These are phyloP conservation scores for Clepsis dumicolana DNA, from an alignment of 2,888 invertebrate genomes.

Conservation along the genomic window DNA sequence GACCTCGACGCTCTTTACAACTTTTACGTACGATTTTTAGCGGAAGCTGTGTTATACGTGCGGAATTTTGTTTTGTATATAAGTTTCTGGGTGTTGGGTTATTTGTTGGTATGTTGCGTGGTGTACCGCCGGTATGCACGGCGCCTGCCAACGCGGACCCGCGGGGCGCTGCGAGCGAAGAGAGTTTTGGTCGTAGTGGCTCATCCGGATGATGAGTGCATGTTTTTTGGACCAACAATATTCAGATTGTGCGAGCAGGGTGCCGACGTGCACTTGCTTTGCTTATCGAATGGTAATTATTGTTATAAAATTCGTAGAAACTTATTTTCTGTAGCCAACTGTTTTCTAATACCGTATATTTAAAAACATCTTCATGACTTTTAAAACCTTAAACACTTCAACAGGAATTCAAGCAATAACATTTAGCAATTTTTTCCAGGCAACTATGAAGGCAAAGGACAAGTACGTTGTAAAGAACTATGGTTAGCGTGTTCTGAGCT, in stretches of 20 bases:
- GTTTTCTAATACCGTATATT: background rate
- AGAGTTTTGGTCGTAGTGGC: conserved; percentile 94
- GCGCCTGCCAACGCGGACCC: conserved; percentile 78
- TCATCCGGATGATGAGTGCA: conserved; percentile 99
- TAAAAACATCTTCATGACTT: background rate
- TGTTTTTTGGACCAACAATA: conserved; percentile 98
- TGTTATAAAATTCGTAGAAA: background rate
- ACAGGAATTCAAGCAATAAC: too few relatives aligned
- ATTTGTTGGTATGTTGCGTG: conserved; percentile 78
- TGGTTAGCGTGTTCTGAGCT: conserved; percentile 92
- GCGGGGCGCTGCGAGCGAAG: conserved; percentile 80
- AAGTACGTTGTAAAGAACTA: conserved; percentile 91
- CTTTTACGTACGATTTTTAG: conserved; percentile 70
- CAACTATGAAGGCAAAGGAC: conserved; percentile 88
- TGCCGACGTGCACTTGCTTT: conserved; percentile 92
- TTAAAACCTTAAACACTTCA: too few relatives aligned
- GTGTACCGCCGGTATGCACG: conserved; percentile 83
- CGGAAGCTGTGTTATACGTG: conserved; percentile 72
- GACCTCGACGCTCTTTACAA: conserved; percentile 67
- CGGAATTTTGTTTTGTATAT: conserved; percentile 77
- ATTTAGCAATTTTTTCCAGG: conserved; percentile 85
- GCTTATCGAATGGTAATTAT: conserved; percentile 92
- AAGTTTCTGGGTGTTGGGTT: conserved; percentile 85
- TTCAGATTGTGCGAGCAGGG: conserved; percentile 88
- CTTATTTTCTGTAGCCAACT: background rate